phyloP scores from a whole-genome alignment of 30 jellyfish, hydroid and myxozoan species.

The Rhopilema esculentum region DNA sequence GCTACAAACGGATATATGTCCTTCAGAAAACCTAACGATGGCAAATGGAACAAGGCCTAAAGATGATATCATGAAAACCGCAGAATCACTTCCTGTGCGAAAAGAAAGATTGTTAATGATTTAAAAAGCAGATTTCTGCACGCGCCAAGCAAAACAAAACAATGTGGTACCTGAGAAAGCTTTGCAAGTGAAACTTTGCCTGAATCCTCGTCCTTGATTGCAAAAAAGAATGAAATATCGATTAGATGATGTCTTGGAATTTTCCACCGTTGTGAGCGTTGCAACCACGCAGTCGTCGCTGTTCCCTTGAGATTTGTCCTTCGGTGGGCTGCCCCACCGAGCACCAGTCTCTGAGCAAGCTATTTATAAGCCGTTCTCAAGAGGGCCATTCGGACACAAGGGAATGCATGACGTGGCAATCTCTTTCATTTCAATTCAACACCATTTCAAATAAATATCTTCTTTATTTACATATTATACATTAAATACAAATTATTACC shows the following conservation, averaged over 20 bases:
- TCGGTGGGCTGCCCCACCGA: slow-evolving; percentile 2
- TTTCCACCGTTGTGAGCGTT: not conserved
- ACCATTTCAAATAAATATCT: slow-evolving; percentile 23
- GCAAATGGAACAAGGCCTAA: not conserved
- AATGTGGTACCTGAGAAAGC: slow-evolving; percentile 74
- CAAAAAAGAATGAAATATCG: slow-evolving; percentile 62
- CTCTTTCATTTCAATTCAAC: slow-evolving; percentile 51
- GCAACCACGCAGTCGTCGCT: slow-evolving; percentile 35
- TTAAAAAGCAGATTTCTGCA: not conserved
- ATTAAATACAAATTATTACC: not conserved
- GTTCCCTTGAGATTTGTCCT: slow-evolving; percentile 30
- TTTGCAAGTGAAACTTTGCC: slow-evolving; percentile 70
- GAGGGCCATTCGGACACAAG: slow-evolving; percentile 70
- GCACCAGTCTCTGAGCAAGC: slow-evolving; percentile 27
- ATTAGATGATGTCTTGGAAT: slow-evolving; percentile 39
- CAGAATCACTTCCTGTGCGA: not conserved
- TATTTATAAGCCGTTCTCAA: slow-evolving; percentile 39
- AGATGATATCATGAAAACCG: not conserved
- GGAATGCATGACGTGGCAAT: slow-evolving; percentile 63
- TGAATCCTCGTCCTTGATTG: slow-evolving; percentile 65
- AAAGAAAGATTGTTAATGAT: not conserved
- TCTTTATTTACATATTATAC: slow-evolving; percentile 10
- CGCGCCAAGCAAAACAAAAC: slow-evolving; percentile 61
- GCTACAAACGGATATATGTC: no score
- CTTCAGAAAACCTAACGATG: no score